Percentiles rank a stretch among this genome's conserved stretches.
phyloP scores from a whole-genome alignment of 1,140 invertebrate species.

The Orussus abietinus region DNA sequence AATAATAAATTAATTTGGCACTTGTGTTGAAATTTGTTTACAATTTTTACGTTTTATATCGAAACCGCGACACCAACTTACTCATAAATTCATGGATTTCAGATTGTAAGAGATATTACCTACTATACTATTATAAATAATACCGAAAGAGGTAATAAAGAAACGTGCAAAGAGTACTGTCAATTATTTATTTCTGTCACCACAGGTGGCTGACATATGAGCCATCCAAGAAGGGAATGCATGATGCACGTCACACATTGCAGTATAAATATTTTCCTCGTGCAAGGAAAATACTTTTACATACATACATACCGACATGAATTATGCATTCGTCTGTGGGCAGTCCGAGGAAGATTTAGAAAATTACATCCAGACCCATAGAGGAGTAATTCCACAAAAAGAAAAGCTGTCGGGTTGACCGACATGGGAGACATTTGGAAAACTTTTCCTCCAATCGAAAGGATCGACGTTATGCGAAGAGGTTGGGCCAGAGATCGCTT shows the following conservation, averaged over 20 bases:
- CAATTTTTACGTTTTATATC: too few relatives aligned
- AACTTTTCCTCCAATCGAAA: conserved; percentile 71
- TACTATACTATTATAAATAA: too few relatives aligned
- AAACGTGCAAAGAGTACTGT: too few relatives aligned
- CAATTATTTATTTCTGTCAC: conserved; percentile 1
- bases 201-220: conserved; percentile 25
- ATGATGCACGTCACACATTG: not conserved
- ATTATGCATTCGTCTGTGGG: not conserved
- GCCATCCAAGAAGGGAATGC: conserved; percentile 21
- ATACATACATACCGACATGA: conserved; percentile 16
- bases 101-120: not conserved
- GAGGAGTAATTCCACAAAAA: conserved; percentile 59
- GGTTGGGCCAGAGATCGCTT: conserved; percentile 37
- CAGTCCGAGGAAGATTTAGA: not conserved
- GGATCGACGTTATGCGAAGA: conserved; percentile 34
- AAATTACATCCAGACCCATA: conserved; percentile 54
- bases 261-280: not conserved
- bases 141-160: too few relatives aligned
- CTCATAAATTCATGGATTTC: too few relatives aligned
- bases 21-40: too few relatives aligned
- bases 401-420: conserved; percentile 76
- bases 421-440: conserved; percentile 61
- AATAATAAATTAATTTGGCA: too few relatives aligned
- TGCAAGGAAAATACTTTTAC: conserved; percentile 5
- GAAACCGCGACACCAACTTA: too few relatives aligned